A percentile compares a stretch with the other conserved stretches of the same genome.
phyloP scores from a whole-genome alignment of 2,888 invertebrate genomes.

The Microplitis manilae region DNA sequence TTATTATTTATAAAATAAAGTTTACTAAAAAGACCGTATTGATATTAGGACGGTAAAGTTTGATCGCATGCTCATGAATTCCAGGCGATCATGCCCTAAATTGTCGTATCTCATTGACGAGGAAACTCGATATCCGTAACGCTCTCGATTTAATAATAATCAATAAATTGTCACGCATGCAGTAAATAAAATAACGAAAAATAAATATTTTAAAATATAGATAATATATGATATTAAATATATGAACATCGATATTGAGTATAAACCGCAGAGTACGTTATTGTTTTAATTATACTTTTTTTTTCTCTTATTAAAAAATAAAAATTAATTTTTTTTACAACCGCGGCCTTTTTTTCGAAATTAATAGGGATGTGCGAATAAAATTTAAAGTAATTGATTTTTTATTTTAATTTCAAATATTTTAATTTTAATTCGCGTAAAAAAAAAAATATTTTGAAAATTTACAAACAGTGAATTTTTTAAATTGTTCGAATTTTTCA shows the following conservation, averaged over 20 bases:
- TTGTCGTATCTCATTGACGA: constrained; percentile 8
- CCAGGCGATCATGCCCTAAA: constrained; percentile 26
- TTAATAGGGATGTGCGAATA: too few relatives aligned
- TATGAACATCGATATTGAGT: not conserved
- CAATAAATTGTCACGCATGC: not conserved
- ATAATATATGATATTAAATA: not conserved
- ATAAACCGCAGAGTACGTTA: not conserved
- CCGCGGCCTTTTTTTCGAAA: not conserved
- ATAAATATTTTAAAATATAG: not conserved
- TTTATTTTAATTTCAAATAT: too few relatives aligned
- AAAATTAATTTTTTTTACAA: not conserved
- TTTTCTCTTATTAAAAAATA: not conserved
- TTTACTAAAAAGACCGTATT: not conserved
- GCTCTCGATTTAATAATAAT: not conserved
- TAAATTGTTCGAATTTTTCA: not conserved
- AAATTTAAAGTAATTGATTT: too few relatives aligned
- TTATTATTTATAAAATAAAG: not conserved
- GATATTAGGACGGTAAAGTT: not conserved
- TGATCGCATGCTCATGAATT: not conserved
- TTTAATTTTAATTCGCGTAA: too few relatives aligned
- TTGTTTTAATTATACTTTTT: not conserved
- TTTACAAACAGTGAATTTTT: not conserved
- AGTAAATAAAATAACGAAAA: not conserved
- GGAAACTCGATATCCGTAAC: constrained; percentile 27
- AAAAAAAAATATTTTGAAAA: not conserved